A percentile compares a stretch with the other conserved stretches of the same genome.
Conservation (phyloP, 2,113 vertebrate genomes). For the Cebidichthys violaceus region DNA sequence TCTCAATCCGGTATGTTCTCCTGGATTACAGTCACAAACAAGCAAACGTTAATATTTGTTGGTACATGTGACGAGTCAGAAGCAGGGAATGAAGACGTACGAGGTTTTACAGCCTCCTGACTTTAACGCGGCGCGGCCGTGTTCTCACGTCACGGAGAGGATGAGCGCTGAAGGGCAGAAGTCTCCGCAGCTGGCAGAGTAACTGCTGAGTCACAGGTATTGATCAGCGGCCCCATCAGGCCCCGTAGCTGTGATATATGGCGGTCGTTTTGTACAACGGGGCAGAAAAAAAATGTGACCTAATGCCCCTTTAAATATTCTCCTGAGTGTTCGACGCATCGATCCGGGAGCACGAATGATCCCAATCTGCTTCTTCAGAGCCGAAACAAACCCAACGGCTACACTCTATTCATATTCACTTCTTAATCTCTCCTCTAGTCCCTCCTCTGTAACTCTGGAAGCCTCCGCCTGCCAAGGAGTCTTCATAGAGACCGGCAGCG, state of each 20-base stretch:
- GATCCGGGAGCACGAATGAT: conserved; percentile 18
- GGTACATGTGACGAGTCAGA: too few species aligned
- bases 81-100: too few species aligned
- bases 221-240: conserved; percentile 42
- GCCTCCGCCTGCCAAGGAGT: conserved; percentile 16
- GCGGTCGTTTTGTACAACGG: conserved; percentile 29
- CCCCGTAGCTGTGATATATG: conserved; percentile 37
- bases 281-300: conserved; percentile 41
- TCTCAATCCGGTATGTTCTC: too few species aligned
- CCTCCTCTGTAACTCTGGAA: conserved; percentile 28
- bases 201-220: conserved; percentile 64
- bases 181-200: conserved; percentile 33
- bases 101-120: too few species aligned
- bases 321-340: conserved; percentile 31
- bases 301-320: conserved; percentile 61
- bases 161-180: conserved; percentile 31
- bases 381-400: conserved; percentile 12
- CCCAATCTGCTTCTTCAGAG: conserved; percentile 20
- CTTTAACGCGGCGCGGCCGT: too few species aligned
- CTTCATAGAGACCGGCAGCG: conserved; percentile 24
- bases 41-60: too few species aligned
- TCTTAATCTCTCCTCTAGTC: background rate
- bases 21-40: too few species aligned
- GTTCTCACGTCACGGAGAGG: too few species aligned
- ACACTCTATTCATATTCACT: too few species aligned